Evolutionary conservation across 2,797 vertebrate genomes (phyloP).

Genomic region (Takifugu rubripes): DNA sequence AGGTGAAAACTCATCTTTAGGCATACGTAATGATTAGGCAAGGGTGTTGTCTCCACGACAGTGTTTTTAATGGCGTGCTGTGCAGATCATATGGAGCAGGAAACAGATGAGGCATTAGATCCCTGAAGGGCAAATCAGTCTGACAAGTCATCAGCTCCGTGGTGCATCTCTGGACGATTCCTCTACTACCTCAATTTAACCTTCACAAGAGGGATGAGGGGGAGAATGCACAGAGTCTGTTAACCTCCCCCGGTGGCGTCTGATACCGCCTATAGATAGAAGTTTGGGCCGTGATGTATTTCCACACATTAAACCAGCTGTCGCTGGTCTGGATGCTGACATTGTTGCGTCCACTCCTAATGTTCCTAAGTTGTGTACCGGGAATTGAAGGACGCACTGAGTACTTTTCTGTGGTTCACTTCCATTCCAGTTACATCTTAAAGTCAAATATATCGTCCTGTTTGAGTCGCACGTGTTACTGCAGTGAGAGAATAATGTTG

Average conservation of each 20-base stretch:
- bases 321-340: too few species aligned
- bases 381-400: too few species aligned
- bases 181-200: conserved; percentile 67
- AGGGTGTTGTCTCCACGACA: conserved; percentile 41
- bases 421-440: too few species aligned
- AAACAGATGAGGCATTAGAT: conserved; percentile 39
- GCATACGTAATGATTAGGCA: conserved; percentile 59
- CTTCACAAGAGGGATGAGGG: conserved; percentile 48
- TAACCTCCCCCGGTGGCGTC: conserved; percentile 4
- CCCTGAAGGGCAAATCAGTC: conserved; percentile 69
- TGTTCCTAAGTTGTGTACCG: too few species aligned
- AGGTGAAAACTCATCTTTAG: conserved; percentile 48
- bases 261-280: too few species aligned
- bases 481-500: too few species aligned
- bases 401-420: too few species aligned
- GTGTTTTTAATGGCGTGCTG: conserved; percentile 45
- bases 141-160: conserved; percentile 59
- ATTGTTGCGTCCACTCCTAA: too few species aligned
- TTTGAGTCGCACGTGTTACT: too few species aligned
- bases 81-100: conserved; percentile 39
- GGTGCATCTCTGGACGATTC: conserved; percentile 53
- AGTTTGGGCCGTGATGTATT: too few species aligned
- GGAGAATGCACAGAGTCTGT: conserved; percentile 20
- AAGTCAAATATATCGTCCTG: too few species aligned
- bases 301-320: too few species aligned